Evolutionary conservation across 1,140 invertebrate genomes (phyloP), one percentile per base, ranked within the genome.

Genomic region (Trichonephila clavipes): DNA sequence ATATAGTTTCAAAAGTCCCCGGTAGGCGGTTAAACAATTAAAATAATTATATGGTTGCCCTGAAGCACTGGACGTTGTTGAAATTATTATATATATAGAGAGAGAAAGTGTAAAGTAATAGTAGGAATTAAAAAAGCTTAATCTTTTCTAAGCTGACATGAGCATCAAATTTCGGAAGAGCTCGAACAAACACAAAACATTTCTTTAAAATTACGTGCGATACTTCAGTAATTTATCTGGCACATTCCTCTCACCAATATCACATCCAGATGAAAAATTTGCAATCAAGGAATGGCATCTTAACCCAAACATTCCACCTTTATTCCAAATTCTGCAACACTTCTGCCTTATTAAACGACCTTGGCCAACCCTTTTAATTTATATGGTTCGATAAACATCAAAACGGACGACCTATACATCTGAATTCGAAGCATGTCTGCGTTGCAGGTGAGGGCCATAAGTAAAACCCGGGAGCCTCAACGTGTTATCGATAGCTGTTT

Each of bases 301-400:
- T 77, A 77, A 77, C 40, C 69, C 69, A 34, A 34, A 40, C 72
- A 40, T 77, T 77, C 66, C 66, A 24, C 24, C 8, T 24, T 69
- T 69, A 12, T n/a, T 24, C 72, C 18, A 77, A 77, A 77, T 19
- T 19, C 14, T 18, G 72, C 72, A 77, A 77, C 72, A 77, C 72
- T 16, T 77, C 28, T 77, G 34, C 72, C 72, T 77, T 40, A 77
- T 40, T 19, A 34, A 77, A 77, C 28, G 72, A 34, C 72, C 72
- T 77, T 77, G 72, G 14, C 72, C 72, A 77, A 40, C 72, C 72
- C 72, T 28, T 77, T 77, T 77, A 77, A 77, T 77, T 77, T 77
- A 77, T 77, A 77, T 77, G 24, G 72, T 6, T 77, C 72, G 72
- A 77, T 77, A 77, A 77, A 77, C 72, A 77, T 77, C 72, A 19